A percentile compares a stretch with the other conserved stretches of the same genome.
Evolutionary conservation across 2,797 vertebrate species (phyloP).

Genomic region (Apogon hyalosoma): DNA sequence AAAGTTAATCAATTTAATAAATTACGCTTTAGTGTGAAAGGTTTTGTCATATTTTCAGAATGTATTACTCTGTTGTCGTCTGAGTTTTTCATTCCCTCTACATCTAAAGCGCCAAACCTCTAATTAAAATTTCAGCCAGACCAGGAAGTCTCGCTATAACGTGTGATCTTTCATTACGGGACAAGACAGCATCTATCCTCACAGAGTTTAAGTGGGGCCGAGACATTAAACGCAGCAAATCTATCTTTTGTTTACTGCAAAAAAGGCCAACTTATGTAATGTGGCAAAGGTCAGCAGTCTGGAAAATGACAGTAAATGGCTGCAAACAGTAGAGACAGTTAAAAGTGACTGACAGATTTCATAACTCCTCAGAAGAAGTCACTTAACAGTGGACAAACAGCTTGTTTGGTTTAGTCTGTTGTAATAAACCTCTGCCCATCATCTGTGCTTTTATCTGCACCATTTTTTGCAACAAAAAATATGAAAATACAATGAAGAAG

Average conservation of each 20-base stretch:
- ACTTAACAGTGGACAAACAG: too few relatives aligned
- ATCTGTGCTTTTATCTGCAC: too few relatives aligned
- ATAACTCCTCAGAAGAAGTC: background rate
- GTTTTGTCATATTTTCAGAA: slow-evolving; percentile 6
- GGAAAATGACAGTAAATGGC: slow-evolving; percentile 30
- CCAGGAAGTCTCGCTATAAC: background rate
- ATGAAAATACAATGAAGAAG: too few relatives aligned
- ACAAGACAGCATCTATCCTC: slow-evolving; percentile 14
- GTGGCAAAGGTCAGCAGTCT: slow-evolving; percentile 33
- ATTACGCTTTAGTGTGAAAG: background rate
- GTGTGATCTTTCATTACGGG: background rate
- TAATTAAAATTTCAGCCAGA: slow-evolving; percentile 1
- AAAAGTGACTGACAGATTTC: background rate
- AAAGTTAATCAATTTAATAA: slow-evolving; percentile 1
- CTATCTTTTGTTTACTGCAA: background rate
- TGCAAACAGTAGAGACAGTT: background rate
- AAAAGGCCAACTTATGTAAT: slow-evolving; percentile 39
- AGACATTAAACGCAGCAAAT: slow-evolving; percentile 4
- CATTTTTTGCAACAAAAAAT: too few relatives aligned
- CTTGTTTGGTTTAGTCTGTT: too few relatives aligned
- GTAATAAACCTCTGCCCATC: too few relatives aligned
- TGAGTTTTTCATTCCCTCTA: background rate
- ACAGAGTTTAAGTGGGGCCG: slow-evolving; percentile 6
- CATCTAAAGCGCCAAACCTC: background rate
- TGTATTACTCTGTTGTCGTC: background rate